Evolutionary conservation across 2,113 vertebrate genomes (phyloP).

Genomic region (Suricata suricatta): DNA sequence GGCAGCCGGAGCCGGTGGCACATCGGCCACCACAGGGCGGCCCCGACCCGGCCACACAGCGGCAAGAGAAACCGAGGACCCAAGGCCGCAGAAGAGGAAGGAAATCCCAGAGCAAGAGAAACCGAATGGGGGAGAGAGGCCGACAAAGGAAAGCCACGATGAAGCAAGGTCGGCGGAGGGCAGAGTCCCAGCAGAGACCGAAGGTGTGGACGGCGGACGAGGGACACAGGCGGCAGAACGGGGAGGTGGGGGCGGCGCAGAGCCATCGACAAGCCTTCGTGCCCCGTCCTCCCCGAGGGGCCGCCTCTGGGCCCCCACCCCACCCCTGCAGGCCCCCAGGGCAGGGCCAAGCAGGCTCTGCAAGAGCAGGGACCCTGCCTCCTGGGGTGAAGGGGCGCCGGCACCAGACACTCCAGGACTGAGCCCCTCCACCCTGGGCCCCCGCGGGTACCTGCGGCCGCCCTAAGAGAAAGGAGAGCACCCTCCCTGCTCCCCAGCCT

Average conservation of each 20-base stretch:
- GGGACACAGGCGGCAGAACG: background rate
- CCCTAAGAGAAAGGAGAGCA: background rate
- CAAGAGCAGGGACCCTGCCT: background rate
- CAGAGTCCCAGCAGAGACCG: background rate
- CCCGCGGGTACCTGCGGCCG: background rate
- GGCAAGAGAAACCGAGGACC: background rate
- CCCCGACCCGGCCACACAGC: background rate
- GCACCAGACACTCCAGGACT: background rate
- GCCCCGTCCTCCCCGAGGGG: too few species aligned
- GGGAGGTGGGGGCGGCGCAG: background rate
- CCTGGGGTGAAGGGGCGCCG: background rate
- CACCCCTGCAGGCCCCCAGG: background rate
- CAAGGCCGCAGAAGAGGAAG: background rate
- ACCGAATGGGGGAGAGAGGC: background rate
- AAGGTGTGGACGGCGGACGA: background rate
- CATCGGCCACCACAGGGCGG: rapidly evolving
- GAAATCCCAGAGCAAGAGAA: background rate
- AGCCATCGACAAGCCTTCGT: background rate
- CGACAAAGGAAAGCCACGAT: background rate
- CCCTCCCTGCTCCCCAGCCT: background rate
- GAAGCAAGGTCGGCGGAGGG: background rate
- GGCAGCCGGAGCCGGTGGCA: background rate
- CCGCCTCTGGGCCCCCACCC: too few species aligned
- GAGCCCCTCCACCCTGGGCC: background rate
- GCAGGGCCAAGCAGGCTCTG: background rate